Conservation (phyloP, 1,140 invertebrate species). For the Drosophila sucinea region DNA sequence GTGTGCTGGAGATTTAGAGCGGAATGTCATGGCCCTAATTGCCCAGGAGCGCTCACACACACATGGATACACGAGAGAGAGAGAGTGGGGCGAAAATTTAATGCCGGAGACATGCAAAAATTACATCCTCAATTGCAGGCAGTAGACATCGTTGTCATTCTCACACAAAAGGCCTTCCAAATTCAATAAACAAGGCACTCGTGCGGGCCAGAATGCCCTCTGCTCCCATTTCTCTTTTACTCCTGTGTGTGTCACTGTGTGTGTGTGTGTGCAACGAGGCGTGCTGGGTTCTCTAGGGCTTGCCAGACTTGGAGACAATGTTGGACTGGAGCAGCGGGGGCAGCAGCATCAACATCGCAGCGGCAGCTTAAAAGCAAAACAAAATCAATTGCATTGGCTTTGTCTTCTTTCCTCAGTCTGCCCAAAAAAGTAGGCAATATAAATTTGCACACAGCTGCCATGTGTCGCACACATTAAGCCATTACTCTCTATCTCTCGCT, state of each 20-base stretch:
- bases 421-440: conserved; percentile 75
- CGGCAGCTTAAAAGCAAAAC: conserved; percentile 53
- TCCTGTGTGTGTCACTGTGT: not conserved
- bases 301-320: conserved; percentile 49
- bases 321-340: conserved; percentile 23
- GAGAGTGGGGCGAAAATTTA: conserved; percentile 60
- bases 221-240: not conserved
- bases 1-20: conserved; percentile 78
- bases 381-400: conserved; percentile 67
- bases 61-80: not conserved
- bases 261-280: conserved; percentile 41
- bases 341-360: conserved; percentile 21
- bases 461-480: conserved; percentile 51
- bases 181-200: conserved; percentile 78
- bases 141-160: conserved; percentile 45
- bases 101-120: conserved; percentile 80
- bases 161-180: conserved; percentile 53
- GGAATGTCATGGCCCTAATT: conserved; percentile 79
- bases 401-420: not conserved
- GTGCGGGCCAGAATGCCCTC: conserved; percentile 53
- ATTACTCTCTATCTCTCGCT: conserved; percentile 39
- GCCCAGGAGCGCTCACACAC: conserved; percentile 49
- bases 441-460: conserved; percentile 68
- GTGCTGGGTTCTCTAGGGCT: conserved; percentile 37
- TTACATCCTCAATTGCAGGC: conserved; percentile 75